A percentile compares a stretch with the other conserved stretches of the same genome.
Conservation (phyloP, 2,797 vertebrate genomes). For the Craterocephalus amniculus region DNA sequence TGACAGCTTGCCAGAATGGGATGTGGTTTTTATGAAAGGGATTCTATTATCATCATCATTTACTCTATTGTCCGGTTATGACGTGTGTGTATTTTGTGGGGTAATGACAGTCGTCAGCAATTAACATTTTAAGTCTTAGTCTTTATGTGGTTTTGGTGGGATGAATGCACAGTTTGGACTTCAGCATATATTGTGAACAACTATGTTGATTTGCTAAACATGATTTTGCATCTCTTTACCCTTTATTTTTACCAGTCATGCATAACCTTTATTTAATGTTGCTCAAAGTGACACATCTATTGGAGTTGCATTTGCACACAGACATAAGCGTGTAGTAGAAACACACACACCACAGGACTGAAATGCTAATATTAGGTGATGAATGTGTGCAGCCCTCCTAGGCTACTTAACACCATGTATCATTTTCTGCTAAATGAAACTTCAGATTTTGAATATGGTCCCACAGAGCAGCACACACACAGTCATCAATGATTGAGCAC, state of each 20-base stretch:
- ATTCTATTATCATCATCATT: conserved; percentile 59
- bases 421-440: conserved; percentile 78
- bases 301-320: conserved; percentile 1
- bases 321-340: conserved; percentile 27
- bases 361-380: conserved; percentile 76
- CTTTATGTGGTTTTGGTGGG: conserved; percentile 8
- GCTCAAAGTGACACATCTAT: conserved; percentile 9
- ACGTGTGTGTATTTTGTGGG: conserved; percentile 4
- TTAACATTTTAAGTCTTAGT: conserved; percentile 11
- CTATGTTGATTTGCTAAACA: background rate
- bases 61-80: conserved; percentile 30
- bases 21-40: conserved; percentile 55
- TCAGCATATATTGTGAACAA: conserved; percentile 13
- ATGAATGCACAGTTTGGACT: conserved; percentile 18
- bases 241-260: conserved; percentile 17
- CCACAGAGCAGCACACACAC: conserved; percentile 58
- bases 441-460: conserved; percentile 63
- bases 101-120: conserved; percentile 12
- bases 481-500: conserved; percentile 73
- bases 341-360: conserved; percentile 42
- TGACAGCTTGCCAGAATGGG: conserved; percentile 64
- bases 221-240: background rate
- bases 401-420: conserved; percentile 73
- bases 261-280: conserved; percentile 6
- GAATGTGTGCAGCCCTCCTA: conserved; percentile 72